Evolutionary conservation across 2,797 vertebrate species (phyloP).

Genomic region (Echiichthys vipera): DNA sequence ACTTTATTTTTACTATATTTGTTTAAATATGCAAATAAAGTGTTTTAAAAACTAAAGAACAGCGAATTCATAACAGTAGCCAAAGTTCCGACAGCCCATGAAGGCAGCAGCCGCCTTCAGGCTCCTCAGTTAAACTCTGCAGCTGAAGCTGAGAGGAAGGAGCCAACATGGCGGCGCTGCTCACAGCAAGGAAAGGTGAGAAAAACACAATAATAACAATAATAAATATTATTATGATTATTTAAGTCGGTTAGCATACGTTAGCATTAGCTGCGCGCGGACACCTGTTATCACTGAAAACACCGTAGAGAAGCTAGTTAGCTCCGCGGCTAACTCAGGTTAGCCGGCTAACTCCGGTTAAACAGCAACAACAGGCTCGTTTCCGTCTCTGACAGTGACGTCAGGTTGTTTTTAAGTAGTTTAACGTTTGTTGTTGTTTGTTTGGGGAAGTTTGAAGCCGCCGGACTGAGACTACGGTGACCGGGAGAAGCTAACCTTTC

Average conservation of each 20-base stretch:
- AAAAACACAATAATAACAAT: not conserved
- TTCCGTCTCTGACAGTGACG: rapidly evolving
- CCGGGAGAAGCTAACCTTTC: constrained; percentile 62
- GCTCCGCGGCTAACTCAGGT: constrained; percentile 10
- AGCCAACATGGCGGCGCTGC: constrained; percentile 81
- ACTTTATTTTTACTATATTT: too few species aligned
- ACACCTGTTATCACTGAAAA: not conserved
- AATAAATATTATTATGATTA: too few species aligned
- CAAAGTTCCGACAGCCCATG: constrained; percentile 4
- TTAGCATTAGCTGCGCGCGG: not conserved
- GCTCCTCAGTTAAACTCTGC: not conserved
- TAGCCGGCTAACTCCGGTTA: not conserved
- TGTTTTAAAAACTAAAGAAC: too few species aligned
- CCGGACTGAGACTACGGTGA: constrained; percentile 27
- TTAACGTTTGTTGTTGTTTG: rapidly evolving
- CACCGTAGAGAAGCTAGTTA: constrained; percentile 9
- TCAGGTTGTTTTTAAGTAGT: not conserved
- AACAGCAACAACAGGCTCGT: not conserved
- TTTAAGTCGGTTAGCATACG: too few species aligned
- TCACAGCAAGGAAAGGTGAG: constrained; percentile 82
- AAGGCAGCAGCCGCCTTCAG: constrained; percentile 49
- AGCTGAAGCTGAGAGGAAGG: not conserved
- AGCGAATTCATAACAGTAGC: too few species aligned
- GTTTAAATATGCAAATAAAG: too few species aligned
- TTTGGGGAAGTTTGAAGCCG: rapidly evolving